These are phyloP conservation scores for Propsilocerus akamusi DNA, from an alignment of 1,140 invertebrate species.

Conservation along the genomic window DNA sequence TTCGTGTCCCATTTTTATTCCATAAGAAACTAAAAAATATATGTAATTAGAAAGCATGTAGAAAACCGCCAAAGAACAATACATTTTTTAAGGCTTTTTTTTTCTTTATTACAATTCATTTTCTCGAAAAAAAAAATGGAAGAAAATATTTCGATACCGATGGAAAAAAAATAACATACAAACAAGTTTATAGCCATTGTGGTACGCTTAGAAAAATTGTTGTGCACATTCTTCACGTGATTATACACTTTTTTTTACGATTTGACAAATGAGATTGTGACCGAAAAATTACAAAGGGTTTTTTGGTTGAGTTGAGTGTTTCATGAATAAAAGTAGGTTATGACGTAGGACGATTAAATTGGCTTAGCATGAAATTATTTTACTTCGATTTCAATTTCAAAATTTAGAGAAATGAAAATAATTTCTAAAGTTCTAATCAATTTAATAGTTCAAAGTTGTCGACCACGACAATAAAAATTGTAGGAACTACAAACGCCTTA, in stretches of 20 bases:
- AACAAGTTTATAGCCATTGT: not conserved
- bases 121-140: not conserved
- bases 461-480: too few species aligned
- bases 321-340: too few species aligned
- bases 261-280: not conserved
- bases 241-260: not conserved
- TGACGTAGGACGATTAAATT: too few species aligned
- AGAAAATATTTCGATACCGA: not conserved
- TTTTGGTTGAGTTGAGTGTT: too few species aligned
- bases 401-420: too few species aligned
- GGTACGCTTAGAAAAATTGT: not conserved
- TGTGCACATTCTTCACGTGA: not conserved
- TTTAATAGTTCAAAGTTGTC: too few species aligned
- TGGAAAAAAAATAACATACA: not conserved
- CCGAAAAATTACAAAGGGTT: conserved; percentile 7
- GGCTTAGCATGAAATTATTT: too few species aligned
- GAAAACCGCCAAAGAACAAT: not conserved
- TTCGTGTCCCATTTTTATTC: not conserved
- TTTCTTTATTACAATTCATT: not conserved
- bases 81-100: not conserved
- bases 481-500: too few species aligned
- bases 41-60: not conserved
- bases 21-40: not conserved
- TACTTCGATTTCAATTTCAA: too few species aligned
- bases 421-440: too few species aligned